Evolutionary conservation across 1,140 invertebrate species (phyloP), one percentile per base, ranked within the genome.

Genomic region (Linepithema humile): DNA sequence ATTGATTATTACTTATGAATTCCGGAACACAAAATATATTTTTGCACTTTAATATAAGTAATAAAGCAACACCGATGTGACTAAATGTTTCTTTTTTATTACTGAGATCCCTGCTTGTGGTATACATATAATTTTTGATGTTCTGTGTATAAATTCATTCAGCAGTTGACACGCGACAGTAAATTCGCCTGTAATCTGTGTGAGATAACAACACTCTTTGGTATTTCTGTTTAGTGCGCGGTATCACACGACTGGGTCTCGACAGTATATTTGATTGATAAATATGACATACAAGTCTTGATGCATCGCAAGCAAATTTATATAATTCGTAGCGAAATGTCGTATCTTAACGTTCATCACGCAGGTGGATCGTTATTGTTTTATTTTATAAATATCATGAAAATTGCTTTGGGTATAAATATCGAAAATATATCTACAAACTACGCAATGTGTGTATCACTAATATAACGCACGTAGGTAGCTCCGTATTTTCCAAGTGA

Each of bases 61-160:
- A 85, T 32, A 78, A 84, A 50, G 84, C 15, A 48, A 82, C 23
- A 48, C 6, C 72, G 50, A 82, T 73, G 4, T 26, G 29, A 83
- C 3, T 32, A 69, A 83, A 83, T 69, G 29, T 48, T 73, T 53
- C 50, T 85, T 75, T 67, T 73, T 86, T 75, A 86, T 86, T 74
- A 26, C n/a, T 62, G 12, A 87, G 48, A 62, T 53, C 20, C 35
- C 35, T 20, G n/a, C 32, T 55, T 57, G 40, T 83, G 40, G 64
- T 48, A 64, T 43, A 75, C 40, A 26, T 57, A 17, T 7, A 69
- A 32, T 38, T 10, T 84, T 55, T 1, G 7, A 62, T 62, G 12
- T 43, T 17, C 26, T 55, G 57, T 77, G 23, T 74, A 74, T 83
- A 82, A 74, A 86, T 87, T 53, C 69, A 35, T 57, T 26, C 53